phyloP scores from a whole-genome alignment of 30 jellyfish, hydroid and myxozoan species.

The Aurelia sp. region DNA sequence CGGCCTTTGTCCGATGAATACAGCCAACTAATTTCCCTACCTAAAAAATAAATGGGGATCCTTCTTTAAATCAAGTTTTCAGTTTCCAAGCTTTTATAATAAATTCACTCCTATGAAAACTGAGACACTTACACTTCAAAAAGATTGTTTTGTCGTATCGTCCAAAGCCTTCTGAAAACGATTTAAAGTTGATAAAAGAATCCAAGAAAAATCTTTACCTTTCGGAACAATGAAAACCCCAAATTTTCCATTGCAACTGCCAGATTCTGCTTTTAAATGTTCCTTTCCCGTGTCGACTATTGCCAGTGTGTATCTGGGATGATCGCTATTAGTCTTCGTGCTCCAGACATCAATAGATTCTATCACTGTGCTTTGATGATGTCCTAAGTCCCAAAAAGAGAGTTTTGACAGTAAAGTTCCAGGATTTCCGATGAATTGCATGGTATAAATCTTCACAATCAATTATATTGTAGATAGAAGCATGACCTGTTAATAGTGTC shows the following conservation, averaged over 20 bases:
- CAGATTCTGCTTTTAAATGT: background rate
- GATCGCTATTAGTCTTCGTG: conserved; percentile 7
- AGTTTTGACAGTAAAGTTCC: too few relatives aligned
- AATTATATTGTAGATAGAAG: too few relatives aligned
- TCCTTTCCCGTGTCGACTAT: conserved; percentile 68
- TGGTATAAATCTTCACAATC: too few relatives aligned
- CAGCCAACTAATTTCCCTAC: conserved; percentile 64
- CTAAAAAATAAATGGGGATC: conserved; percentile 7
- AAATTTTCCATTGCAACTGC: conserved; percentile 61
- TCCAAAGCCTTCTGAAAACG: too few relatives aligned
- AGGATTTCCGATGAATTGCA: too few relatives aligned
- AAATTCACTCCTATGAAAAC: too few relatives aligned
- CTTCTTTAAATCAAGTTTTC: background rate
- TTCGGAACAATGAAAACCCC: conserved; percentile 91
- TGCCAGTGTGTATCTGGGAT: conserved; percentile 75
- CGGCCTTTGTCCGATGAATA: conserved; percentile 74
- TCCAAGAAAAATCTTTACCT: conserved; percentile 45
- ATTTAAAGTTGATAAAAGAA: too few relatives aligned
- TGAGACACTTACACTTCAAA: too few relatives aligned
- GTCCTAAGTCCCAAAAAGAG: too few relatives aligned
- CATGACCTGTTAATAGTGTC: too few relatives aligned
- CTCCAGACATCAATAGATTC: conserved; percentile 49
- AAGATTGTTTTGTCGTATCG: too few relatives aligned
- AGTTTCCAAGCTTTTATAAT: background rate
- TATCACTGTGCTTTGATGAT: too few relatives aligned